phyloP scores from a whole-genome alignment of 1,140 invertebrate species.

The Daktulosphaira vitifoliae region DNA sequence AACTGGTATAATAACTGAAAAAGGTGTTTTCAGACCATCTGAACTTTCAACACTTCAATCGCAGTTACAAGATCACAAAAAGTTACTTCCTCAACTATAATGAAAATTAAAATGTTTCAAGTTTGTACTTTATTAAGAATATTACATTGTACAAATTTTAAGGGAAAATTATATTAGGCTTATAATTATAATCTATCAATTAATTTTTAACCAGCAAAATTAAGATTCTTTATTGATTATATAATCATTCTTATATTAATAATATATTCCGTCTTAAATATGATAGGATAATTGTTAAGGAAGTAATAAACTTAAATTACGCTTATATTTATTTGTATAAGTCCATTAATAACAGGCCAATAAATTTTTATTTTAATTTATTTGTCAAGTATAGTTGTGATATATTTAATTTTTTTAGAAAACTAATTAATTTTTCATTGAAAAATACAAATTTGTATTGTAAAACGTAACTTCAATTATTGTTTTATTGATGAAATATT shows the following conservation, averaged over 20 bases:
- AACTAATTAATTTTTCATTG: no score
- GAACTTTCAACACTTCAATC: conserved; percentile 41
- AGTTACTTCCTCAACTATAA: conserved; percentile 23
- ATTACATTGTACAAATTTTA: conserved; percentile 9
- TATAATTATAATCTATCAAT: conserved; percentile 13
- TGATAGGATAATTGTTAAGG: no score
- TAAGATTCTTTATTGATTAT: conserved; percentile 3
- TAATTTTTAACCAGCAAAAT: conserved; percentile 20
- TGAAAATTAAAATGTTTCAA: conserved; percentile 9
- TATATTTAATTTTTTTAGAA: background rate
- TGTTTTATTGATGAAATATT: no score
- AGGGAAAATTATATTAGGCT: conserved; percentile 5
- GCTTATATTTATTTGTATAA: background rate
- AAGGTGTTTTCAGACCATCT: conserved; percentile 67
- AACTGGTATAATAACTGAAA: conserved; percentile 91
- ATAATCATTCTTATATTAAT: background rate
- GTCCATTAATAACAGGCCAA: conserved; percentile 7
- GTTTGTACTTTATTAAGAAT: background rate
- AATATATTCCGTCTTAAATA: conserved; percentile 5
- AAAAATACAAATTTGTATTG: no score
- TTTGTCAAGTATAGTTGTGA: conserved; percentile 33
- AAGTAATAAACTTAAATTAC: no score
- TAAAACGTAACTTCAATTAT: no score
- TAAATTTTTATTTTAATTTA: conserved; percentile 3
- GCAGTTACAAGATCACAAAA: conserved; percentile 16